Percentiles rank a stretch among this genome's conserved stretches.
These are phyloP conservation scores for Cyanoderma ruficeps DNA, from an alignment of 2,113 vertebrate species.

Conservation along the genomic window DNA sequence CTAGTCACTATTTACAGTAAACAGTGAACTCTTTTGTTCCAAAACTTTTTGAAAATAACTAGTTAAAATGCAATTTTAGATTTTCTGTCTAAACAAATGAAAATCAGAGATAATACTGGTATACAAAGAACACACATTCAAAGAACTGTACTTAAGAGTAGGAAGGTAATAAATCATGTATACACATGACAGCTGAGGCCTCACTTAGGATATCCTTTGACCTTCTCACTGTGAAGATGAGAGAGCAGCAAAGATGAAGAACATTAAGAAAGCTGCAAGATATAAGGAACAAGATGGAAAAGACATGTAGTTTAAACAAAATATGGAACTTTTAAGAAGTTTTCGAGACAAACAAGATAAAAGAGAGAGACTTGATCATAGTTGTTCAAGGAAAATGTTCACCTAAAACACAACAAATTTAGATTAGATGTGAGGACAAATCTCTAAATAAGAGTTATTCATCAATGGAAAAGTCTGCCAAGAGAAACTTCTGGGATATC, in stretches of 20 bases:
- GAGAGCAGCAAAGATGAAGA: background rate
- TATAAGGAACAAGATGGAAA: constrained; percentile 8
- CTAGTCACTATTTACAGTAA: background rate
- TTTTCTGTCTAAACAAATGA: background rate
- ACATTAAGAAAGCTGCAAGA: constrained; percentile 45
- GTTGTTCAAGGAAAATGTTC: constrained; percentile 28
- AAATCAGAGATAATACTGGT: background rate
- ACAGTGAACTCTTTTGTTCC: background rate
- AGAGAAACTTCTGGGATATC: constrained; percentile 54
- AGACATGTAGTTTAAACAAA: constrained; percentile 43
- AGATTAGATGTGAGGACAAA: constrained; percentile 61
- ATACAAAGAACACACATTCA: background rate
- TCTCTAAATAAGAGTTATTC: constrained; percentile 66
- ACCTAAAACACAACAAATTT: constrained; percentile 54
- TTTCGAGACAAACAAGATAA: constrained; percentile 40
- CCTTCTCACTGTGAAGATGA: constrained; percentile 24
- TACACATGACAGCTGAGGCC: background rate
- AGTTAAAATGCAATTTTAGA: background rate
- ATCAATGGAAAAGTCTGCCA: constrained; percentile 60
- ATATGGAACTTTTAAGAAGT: background rate
- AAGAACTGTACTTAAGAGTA: background rate
- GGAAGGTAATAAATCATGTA: background rate
- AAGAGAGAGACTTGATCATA: constrained; percentile 8
- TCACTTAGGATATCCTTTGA: constrained; percentile 31
- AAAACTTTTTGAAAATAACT: background rate